Percentiles rank a stretch among this genome's conserved stretches.
Conservation (phyloP, 2,113 vertebrate species). For the Dascyllus trimaculatus region DNA sequence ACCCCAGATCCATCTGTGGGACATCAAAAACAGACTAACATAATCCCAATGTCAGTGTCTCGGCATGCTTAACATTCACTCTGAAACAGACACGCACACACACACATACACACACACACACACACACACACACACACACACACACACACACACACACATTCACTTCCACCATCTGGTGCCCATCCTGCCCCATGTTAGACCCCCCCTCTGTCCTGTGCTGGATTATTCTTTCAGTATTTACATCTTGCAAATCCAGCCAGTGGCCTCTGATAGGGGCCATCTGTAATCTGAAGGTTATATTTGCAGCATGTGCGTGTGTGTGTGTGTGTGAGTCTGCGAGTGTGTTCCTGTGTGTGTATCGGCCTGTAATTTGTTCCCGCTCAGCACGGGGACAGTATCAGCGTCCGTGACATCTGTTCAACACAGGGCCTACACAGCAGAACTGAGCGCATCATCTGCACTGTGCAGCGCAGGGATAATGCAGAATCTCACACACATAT, state of each 20-base stretch:
- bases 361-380: slow-evolving; percentile 71
- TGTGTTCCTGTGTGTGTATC: slow-evolving; percentile 17
- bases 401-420: slow-evolving; percentile 80
- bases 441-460: slow-evolving; percentile 69
- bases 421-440: slow-evolving; percentile 70
- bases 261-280: slow-evolving; percentile 76
- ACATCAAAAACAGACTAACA: slow-evolving; percentile 60
- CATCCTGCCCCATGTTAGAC: slow-evolving; percentile 45
- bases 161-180: slow-evolving; percentile 66
- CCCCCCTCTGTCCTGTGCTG: slow-evolving; percentile 53
- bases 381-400: slow-evolving; percentile 77
- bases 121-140: slow-evolving; percentile 43
- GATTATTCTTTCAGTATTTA: slow-evolving; percentile 82
- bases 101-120: slow-evolving; percentile 29
- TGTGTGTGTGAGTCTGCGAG: slow-evolving; percentile 23
- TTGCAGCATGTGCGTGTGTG: slow-evolving; percentile 33
- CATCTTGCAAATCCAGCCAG: slow-evolving; percentile 79
- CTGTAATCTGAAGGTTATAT: slow-evolving; percentile 82
- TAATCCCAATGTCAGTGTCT: slow-evolving; percentile 72
- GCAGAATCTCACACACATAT: slow-evolving; percentile 18
- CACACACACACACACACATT: slow-evolving; percentile 34
- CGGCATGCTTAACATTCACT: slow-evolving; percentile 51
- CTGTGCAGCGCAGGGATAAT: slow-evolving; percentile 43
- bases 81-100: slow-evolving; percentile 35
- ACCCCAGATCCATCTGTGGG: slow-evolving; percentile 50